Conservation (phyloP, 1,140 invertebrate genomes). For the Zeugodacus cucurbitae region DNA sequence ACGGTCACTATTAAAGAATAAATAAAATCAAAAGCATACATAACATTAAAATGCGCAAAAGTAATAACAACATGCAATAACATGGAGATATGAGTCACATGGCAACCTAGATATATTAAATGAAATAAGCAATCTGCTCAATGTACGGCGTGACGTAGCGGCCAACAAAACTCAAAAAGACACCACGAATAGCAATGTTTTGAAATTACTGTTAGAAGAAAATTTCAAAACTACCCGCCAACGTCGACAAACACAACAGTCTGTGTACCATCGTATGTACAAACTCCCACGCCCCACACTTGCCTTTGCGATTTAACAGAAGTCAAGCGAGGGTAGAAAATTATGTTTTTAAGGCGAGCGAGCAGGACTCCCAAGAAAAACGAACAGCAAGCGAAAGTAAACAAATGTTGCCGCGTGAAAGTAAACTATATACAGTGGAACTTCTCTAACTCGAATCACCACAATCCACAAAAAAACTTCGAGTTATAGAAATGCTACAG, state of each 20-base stretch:
- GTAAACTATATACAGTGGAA: not conserved
- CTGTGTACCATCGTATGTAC: no score
- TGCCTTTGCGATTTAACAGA: not conserved
- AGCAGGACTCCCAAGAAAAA: not conserved
- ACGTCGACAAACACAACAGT: not conserved
- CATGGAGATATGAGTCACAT: not conserved
- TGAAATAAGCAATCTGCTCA: not conserved
- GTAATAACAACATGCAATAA: not conserved
- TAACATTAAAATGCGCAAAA: not conserved
- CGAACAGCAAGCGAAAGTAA: not conserved
- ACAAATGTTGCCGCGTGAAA: not conserved
- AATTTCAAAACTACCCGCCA: not conserved
- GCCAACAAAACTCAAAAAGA: not conserved
- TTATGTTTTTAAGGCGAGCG: not conserved
- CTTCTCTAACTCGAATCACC: no score
- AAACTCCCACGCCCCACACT: not conserved
- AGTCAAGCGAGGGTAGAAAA: not conserved
- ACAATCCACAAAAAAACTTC: no score
- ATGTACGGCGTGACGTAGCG: not conserved
- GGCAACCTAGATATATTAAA: slow-evolving; percentile 18
- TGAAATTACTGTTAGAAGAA: not conserved
- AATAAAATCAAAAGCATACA: not conserved
- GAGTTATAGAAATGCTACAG: no score
- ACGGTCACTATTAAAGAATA: not conserved
- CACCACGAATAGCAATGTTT: not conserved